These are phyloP conservation scores for Ochropleura leucogaster DNA, from an alignment of 2,888 invertebrate species.

Conservation along the genomic window DNA sequence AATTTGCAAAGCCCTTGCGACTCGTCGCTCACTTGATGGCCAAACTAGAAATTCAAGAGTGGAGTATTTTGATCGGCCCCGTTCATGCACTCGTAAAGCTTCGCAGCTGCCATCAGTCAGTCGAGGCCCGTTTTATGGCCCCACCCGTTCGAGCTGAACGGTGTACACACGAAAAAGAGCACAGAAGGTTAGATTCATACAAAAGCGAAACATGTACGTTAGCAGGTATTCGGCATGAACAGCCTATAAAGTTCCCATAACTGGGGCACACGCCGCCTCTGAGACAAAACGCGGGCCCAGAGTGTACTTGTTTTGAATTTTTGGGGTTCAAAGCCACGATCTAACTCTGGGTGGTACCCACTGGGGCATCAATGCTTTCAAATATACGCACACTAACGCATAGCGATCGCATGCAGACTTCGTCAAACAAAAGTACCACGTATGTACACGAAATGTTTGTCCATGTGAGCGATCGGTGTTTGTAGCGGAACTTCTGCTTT, in stretches of 20 bases:
- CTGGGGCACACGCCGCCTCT: neutral
- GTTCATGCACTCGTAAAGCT: slow-evolving; percentile 67
- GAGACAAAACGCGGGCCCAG: neutral
- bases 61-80: slow-evolving; percentile 64
- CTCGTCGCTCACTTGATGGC: slow-evolving; percentile 22
- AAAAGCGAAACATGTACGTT: neutral
- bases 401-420: neutral
- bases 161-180: neutral
- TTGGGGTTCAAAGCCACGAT: neutral
- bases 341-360: neutral
- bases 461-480: neutral
- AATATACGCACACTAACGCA: neutral
- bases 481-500: neutral
- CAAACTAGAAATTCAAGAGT: slow-evolving; percentile 45
- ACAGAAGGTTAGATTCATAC: neutral
- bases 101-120: slow-evolving; percentile 58
- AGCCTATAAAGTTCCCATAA: neutral
- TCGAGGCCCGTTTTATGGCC: slow-evolving; percentile 54
- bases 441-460: neutral
- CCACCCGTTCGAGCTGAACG: slow-evolving; percentile 27
- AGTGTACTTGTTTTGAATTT: neutral
- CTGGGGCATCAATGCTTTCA: neutral
- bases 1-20: neutral
- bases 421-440: neutral
- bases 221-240: neutral